Percentiles rank a stretch among this genome's conserved stretches.
These are phyloP conservation scores for Agonum fuliginosum DNA, from an alignment of 2,888 invertebrate species.

Conservation along the genomic window DNA sequence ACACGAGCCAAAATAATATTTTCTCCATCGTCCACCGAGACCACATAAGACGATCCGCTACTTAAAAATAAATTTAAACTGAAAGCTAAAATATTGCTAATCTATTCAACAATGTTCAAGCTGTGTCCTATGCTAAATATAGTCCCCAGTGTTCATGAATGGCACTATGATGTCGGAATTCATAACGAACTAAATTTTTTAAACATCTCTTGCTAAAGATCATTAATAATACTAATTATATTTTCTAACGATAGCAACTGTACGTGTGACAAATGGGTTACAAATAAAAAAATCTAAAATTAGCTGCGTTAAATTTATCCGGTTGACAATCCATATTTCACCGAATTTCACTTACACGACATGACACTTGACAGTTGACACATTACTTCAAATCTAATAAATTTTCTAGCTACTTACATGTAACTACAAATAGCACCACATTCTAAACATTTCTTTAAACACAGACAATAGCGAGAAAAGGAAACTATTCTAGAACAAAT, in stretches of 20 bases:
- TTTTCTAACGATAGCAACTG: slow-evolving; percentile 29
- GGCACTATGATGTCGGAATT: slow-evolving; percentile 6
- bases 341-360: neutral
- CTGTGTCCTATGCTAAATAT: neutral
- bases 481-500: neutral
- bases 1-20: slow-evolving; percentile 11
- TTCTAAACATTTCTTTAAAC: neutral
- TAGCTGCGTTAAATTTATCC: slow-evolving; percentile 39
- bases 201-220: slow-evolving; percentile 16
- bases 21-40: neutral
- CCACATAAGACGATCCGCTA: neutral
- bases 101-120: neutral
- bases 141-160: slow-evolving; percentile 7
- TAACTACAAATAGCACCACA: slow-evolving; percentile 2
- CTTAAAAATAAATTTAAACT: too few species aligned
- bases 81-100: neutral
- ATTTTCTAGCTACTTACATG: neutral
- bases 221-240: slow-evolving; percentile 45
- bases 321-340: slow-evolving; percentile 43
- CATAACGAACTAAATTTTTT: slow-evolving; percentile 24
- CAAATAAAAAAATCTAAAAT: slow-evolving; percentile 47
- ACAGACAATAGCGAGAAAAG: neutral
- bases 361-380: slow-evolving; percentile 4
- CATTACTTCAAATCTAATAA: slow-evolving; percentile 21
- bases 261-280: slow-evolving; percentile 34